phyloP scores from a whole-genome alignment of 2,888 invertebrate species.

The Mythimna albipuncta region DNA sequence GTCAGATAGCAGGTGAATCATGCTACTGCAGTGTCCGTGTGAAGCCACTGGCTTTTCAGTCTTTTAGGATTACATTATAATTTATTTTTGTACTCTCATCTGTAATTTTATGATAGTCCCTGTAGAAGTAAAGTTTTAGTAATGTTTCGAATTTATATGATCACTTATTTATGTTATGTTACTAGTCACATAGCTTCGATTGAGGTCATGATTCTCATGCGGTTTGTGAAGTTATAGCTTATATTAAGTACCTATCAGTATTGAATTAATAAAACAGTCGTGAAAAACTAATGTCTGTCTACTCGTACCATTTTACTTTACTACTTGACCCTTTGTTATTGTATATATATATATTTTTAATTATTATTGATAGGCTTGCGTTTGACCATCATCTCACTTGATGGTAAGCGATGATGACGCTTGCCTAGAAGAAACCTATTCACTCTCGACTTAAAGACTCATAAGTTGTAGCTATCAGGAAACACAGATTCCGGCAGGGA shows the following conservation, averaged over 20 bases:
- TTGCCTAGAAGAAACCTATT: too few species aligned
- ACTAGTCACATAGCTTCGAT: slow-evolving; percentile 72
- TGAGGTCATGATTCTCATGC: slow-evolving; percentile 67
- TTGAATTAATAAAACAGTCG: slow-evolving; percentile 65
- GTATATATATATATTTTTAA: too few species aligned
- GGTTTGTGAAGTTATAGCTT: slow-evolving; percentile 62
- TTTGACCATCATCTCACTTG: too few species aligned
- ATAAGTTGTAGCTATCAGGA: too few species aligned
- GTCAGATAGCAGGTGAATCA: slow-evolving; percentile 75
- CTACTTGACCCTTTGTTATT: too few species aligned
- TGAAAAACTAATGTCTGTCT: slow-evolving; percentile 30
- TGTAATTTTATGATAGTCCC: slow-evolving; percentile 55
- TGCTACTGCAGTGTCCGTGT: slow-evolving; percentile 43
- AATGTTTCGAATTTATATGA: slow-evolving; percentile 65
- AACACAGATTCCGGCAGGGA: too few species aligned
- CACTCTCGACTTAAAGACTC: too few species aligned
- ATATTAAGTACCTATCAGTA: slow-evolving; percentile 71
- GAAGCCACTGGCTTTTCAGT: slow-evolving; percentile 32
- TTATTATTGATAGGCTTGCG: too few species aligned
- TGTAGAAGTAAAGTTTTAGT: slow-evolving; percentile 60
- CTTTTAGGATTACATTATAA: slow-evolving; percentile 39
- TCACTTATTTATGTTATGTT: slow-evolving; percentile 60
- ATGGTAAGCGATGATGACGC: too few species aligned
- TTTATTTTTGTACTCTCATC: slow-evolving; percentile 58
- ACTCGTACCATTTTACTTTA: neutral